Percentiles rank a stretch among this genome's conserved stretches.
Evolutionary conservation across 2,888 invertebrate species (phyloP).

Genomic region (Oscheius sp.): DNA sequence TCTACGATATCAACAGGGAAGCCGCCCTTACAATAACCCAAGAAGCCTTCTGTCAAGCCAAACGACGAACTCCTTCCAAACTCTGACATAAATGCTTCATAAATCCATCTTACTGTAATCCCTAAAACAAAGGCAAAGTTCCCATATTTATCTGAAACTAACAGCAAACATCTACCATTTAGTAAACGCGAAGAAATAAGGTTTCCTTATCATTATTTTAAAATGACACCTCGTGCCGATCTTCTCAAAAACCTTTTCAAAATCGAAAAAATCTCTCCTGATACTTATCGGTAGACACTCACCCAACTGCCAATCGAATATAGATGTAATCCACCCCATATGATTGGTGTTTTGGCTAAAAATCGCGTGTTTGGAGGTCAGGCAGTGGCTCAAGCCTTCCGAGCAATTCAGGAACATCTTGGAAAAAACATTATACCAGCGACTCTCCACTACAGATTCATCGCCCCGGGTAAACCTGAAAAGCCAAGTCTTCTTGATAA

Average conservation of each 20-base stretch:
- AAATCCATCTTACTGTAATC: no score
- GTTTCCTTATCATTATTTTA: not conserved
- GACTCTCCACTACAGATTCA: slow-evolving; percentile 25
- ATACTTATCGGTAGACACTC: not conserved
- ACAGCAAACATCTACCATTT: no score
- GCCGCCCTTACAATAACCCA: not conserved
- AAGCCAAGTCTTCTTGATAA: not conserved
- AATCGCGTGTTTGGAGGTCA: slow-evolving; percentile 28
- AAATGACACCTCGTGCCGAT: slow-evolving; percentile 3
- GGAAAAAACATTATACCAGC: slow-evolving; percentile 4
- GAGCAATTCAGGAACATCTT: slow-evolving; percentile 25
- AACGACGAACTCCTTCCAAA: not conserved
- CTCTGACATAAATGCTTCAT: no score
- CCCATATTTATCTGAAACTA: no score
- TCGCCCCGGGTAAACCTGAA: slow-evolving; percentile 30
- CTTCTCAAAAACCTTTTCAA: not conserved
- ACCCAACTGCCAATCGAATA: not conserved
- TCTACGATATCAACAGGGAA: slow-evolving; percentile 1
- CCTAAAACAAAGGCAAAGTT: no score
- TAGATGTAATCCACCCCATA: slow-evolving; percentile 23
- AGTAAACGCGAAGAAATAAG: no score
- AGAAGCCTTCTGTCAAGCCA: slow-evolving; percentile 2
- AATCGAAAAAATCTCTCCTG: not conserved
- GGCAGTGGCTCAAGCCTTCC: slow-evolving; percentile 25
- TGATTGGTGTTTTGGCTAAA: slow-evolving; percentile 18